phyloP scores from a whole-genome alignment of 2,113 vertebrate species.

The Polypterus bichir region DNA sequence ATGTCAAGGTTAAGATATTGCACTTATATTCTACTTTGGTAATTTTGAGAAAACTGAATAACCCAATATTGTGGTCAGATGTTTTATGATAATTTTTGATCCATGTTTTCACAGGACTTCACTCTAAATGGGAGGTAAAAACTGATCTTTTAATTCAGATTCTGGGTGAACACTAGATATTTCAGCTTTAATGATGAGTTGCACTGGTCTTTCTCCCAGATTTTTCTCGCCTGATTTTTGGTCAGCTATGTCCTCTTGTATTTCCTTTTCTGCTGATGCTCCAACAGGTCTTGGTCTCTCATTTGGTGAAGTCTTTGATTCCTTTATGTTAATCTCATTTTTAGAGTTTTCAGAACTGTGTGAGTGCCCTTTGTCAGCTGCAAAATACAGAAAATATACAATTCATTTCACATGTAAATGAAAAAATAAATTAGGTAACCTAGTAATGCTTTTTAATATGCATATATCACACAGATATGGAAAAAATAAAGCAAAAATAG shows the following conservation, averaged over 20 bases:
- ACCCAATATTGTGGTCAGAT: too few species aligned
- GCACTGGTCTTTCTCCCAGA: constrained; percentile 35
- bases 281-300: constrained; percentile 48
- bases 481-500: constrained; percentile 11
- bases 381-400: neutral
- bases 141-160: too few species aligned
- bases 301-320: constrained; percentile 22
- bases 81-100: too few species aligned
- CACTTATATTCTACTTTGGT: constrained; percentile 16
- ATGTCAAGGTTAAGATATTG: constrained; percentile 4
- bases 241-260: constrained; percentile 25
- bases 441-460: neutral
- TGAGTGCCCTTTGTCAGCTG: constrained; percentile 27
- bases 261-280: constrained; percentile 44
- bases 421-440: neutral
- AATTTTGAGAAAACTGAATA: neutral
- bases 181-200: constrained; percentile 48
- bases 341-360: constrained; percentile 30
- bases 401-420: neutral
- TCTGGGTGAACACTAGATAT: too few species aligned
- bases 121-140: too few species aligned
- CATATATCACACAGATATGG: neutral
- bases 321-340: constrained; percentile 29
- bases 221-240: constrained; percentile 19
- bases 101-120: too few species aligned